Percentiles rank a stretch among this genome's conserved stretches.
Conservation (phyloP, 1,140 invertebrate genomes). For the Vanessa tameamea region DNA sequence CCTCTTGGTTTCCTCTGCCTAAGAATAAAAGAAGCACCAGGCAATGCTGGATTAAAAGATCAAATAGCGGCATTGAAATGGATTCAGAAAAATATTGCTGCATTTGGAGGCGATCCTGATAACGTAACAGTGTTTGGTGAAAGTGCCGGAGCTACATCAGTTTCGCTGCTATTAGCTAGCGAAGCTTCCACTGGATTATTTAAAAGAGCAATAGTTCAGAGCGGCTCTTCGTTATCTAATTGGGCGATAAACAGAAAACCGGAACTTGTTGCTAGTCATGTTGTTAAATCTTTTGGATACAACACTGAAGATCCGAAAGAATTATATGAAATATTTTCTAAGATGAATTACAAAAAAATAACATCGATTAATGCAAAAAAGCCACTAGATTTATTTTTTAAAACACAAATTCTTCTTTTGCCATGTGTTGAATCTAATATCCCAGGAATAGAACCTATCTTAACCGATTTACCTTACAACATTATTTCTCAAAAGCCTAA, state of each 20-base stretch:
- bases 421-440: conserved; percentile 67
- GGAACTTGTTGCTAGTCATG: conserved; percentile 56
- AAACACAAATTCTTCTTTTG: conserved; percentile 60
- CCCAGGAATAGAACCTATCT: conserved; percentile 51
- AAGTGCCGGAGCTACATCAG: conserved; percentile 71
- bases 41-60: conserved; percentile 83
- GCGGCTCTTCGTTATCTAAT: conserved; percentile 85
- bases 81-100: conserved; percentile 81
- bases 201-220: conserved; percentile 81
- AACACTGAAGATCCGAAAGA: conserved; percentile 59
- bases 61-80: conserved; percentile 82
- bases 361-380: conserved; percentile 49
- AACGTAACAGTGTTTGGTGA: conserved; percentile 76
- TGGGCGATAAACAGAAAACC: conserved; percentile 81
- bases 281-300: conserved; percentile 58
- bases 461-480: conserved; percentile 66
- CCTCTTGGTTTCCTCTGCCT: conserved; percentile 84
- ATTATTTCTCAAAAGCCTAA: conserved; percentile 54
- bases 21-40: conserved; percentile 80
- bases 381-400: conserved; percentile 57
- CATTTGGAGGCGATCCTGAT: conserved; percentile 76
- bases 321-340: conserved; percentile 63
- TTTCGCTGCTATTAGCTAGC: conserved; percentile 64
- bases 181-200: conserved; percentile 64
- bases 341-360: conserved; percentile 52